phyloP scores from a whole-genome alignment of 2,888 invertebrate species.

The Noctuana brunneofusca region DNA sequence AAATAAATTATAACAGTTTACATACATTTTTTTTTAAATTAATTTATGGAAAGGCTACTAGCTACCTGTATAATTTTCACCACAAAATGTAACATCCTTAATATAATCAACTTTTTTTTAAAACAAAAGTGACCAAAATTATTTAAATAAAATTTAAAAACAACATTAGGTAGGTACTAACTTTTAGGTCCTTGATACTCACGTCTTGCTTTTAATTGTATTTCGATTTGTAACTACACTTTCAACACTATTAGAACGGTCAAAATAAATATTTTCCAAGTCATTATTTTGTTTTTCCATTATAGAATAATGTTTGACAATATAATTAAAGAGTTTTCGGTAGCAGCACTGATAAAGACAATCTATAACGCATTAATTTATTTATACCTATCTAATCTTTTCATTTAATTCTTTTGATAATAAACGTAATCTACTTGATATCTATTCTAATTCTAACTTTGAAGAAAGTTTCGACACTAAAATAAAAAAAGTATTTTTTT shows the following conservation, averaged over 20 bases:
- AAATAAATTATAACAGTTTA: too few species aligned
- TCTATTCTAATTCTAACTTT: background rate
- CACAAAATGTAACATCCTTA: too few species aligned
- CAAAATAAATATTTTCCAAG: background rate
- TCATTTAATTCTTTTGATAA: background rate
- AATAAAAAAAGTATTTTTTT: too few species aligned
- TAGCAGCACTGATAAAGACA: background rate
- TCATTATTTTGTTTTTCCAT: constrained; percentile 11
- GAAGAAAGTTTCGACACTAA: too few species aligned
- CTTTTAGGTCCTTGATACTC: too few species aligned
- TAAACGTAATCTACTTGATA: background rate
- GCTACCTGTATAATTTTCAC: too few species aligned
- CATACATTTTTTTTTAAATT: too few species aligned
- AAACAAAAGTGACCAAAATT: too few species aligned
- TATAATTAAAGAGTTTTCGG: background rate
- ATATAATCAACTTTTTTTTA: too few species aligned
- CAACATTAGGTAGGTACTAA: too few species aligned
- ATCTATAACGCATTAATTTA: background rate
- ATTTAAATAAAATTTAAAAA: too few species aligned
- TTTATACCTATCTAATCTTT: constrained; percentile 6
- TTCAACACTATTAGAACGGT: constrained; percentile 16
- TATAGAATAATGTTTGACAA: background rate
- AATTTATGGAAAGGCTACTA: too few species aligned
- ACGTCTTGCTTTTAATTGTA: constrained; percentile 33
- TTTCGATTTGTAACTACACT: constrained; percentile 15